Evolutionary conservation across 2,113 vertebrate genomes (phyloP).

Genomic region (Lepus americanus): DNA sequence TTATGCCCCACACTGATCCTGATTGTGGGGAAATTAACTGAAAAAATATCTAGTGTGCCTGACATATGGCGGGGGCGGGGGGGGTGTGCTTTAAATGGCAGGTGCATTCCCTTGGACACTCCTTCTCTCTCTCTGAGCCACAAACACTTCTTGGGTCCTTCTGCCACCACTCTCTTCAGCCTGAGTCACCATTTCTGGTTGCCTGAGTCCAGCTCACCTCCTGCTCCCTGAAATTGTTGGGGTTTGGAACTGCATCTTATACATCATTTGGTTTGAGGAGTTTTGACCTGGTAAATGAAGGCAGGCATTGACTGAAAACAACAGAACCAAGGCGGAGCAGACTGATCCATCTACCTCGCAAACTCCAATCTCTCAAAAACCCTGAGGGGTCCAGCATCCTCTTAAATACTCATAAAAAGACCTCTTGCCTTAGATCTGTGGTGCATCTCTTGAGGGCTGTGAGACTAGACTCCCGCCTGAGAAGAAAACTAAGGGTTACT

Average conservation of each 20-base stretch:
- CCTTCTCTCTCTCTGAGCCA: not conserved
- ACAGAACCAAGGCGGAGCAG: not conserved
- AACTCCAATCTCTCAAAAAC: not conserved
- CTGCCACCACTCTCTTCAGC: not conserved
- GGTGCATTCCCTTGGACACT: not conserved
- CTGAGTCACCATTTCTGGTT: not conserved
- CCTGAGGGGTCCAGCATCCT: not conserved
- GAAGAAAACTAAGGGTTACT: not conserved
- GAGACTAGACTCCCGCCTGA: not conserved
- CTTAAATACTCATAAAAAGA: constrained; percentile 5
- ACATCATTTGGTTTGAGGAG: not conserved
- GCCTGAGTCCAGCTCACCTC: not conserved
- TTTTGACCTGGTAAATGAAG: not conserved
- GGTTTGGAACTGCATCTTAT: not conserved
- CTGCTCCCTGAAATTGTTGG: not conserved
- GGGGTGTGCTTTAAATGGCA: not conserved
- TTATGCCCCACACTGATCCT: not conserved
- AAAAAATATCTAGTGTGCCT: not conserved
- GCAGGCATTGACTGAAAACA: not conserved
- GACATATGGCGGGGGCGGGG: not conserved
- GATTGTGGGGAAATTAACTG: constrained; percentile 1
- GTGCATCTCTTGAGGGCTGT: not conserved
- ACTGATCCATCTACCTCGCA: not conserved
- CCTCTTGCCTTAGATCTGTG: not conserved
- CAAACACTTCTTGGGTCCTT: not conserved